A percentile compares a stretch with the other conserved stretches of the same genome.
These are phyloP conservation scores for Thunnus albacares DNA, from an alignment of 2,797 vertebrate genomes.

Conservation along the genomic window DNA sequence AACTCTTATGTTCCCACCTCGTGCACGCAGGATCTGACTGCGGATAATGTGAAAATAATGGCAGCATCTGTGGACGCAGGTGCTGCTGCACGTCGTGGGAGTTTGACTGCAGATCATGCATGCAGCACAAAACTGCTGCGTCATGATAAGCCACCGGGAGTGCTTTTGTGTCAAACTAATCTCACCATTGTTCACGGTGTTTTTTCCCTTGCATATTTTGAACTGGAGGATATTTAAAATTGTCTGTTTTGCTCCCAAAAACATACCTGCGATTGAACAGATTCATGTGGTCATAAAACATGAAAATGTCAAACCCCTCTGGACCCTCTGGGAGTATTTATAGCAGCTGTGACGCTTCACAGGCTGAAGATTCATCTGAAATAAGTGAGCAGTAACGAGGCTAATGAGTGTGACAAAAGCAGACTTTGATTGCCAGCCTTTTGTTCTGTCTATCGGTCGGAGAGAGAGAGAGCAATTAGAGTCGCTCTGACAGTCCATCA, in stretches of 20 bases:
- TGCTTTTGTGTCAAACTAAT: slow-evolving; percentile 10
- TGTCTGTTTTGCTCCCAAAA: too few relatives aligned
- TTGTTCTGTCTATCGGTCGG: slow-evolving; percentile 55
- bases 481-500: slow-evolving; percentile 55
- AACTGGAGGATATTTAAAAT: background rate
- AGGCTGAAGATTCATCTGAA: slow-evolving; percentile 26
- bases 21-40: background rate
- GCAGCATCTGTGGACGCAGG: slow-evolving; percentile 47
- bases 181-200: slow-evolving; percentile 8
- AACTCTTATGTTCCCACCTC: background rate
- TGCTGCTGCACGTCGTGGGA: slow-evolving; percentile 9
- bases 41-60: slow-evolving; percentile 35
- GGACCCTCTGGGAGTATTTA: slow-evolving; percentile 10
- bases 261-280: too few relatives aligned
- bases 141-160: slow-evolving; percentile 25
- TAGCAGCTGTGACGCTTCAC: slow-evolving; percentile 23
- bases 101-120: slow-evolving; percentile 12
- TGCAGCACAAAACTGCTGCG: slow-evolving; percentile 25
- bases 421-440: slow-evolving; percentile 62
- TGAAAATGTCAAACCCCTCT: too few relatives aligned
- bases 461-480: slow-evolving; percentile 59
- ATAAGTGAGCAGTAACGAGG: slow-evolving; percentile 44
- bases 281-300: background rate
- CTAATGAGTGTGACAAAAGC: slow-evolving; percentile 63
- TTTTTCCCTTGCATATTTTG: background rate